Evolutionary conservation across 1,140 invertebrate species (phyloP).

Genomic region (Cotesia vestalis): DNA sequence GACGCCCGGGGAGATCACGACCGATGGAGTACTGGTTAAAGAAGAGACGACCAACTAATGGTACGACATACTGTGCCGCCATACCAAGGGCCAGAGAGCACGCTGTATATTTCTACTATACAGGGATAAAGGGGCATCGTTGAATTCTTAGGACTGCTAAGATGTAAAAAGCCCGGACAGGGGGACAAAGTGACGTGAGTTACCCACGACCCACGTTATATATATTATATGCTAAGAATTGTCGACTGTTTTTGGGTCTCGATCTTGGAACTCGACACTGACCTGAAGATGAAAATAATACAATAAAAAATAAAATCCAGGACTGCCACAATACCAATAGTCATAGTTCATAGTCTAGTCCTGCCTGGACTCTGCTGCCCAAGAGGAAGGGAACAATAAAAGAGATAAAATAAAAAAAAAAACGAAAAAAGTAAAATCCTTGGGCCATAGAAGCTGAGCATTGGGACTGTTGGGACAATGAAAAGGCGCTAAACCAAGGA

Average conservation of each 20-base stretch:
- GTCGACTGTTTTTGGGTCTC: too few species aligned
- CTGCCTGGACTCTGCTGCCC: too few species aligned
- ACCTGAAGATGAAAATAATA: too few species aligned
- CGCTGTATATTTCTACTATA: too few species aligned
- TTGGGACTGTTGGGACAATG: slow-evolving; percentile 3
- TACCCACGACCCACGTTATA: too few species aligned
- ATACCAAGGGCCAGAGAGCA: slow-evolving; percentile 6
- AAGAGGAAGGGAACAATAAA: slow-evolving; percentile 13
- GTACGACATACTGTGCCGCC: background rate
- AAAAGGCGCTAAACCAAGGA: slow-evolving; percentile 26
- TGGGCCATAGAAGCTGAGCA: background rate
- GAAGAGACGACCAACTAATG: slow-evolving; percentile 27
- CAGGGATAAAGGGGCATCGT: background rate
- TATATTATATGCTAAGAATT: too few species aligned
- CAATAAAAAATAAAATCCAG: too few species aligned
- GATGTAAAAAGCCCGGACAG: slow-evolving; percentile 19
- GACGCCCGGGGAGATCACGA: background rate
- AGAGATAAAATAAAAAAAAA: slow-evolving; percentile 29
- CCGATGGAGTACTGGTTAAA: background rate
- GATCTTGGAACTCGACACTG: too few species aligned
- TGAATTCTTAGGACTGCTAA: slow-evolving; percentile 26
- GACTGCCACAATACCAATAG: too few species aligned
- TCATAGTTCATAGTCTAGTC: too few species aligned
- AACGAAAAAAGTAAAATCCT: slow-evolving; percentile 30
- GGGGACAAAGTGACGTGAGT: slow-evolving; percentile 21